Evolutionary conservation across 1,140 invertebrate genomes (phyloP).

Genomic region (Ceratina australensis): DNA sequence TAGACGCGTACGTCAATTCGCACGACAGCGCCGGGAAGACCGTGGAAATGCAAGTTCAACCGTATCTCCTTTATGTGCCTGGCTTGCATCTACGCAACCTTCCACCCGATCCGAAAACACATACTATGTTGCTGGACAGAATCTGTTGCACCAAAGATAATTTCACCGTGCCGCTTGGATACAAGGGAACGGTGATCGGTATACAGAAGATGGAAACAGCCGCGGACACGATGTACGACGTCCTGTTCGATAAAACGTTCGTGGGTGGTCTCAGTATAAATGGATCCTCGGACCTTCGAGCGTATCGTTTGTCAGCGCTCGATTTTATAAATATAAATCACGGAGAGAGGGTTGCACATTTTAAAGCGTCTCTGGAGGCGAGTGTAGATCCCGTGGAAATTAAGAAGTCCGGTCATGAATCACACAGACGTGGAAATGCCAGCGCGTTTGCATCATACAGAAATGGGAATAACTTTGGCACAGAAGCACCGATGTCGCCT

Average conservation of each 20-base stretch:
- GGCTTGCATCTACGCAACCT: constrained; percentile 68
- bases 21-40: constrained; percentile 72
- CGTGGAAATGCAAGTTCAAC: constrained; percentile 88
- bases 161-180: constrained; percentile 89
- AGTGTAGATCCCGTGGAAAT: not conserved
- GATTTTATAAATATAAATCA: constrained; percentile 84
- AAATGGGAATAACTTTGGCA: constrained; percentile 9
- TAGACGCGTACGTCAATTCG: constrained; percentile 77
- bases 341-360: constrained; percentile 77
- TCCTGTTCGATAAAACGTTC: constrained; percentile 87
- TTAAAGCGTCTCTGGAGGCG: not conserved
- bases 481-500: not conserved
- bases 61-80: constrained; percentile 83
- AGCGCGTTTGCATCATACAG: constrained; percentile 27
- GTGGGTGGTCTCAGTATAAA: constrained; percentile 82
- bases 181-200: constrained; percentile 90
- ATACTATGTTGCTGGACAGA: constrained; percentile 88
- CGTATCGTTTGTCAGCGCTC: constrained; percentile 80
- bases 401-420: not conserved
- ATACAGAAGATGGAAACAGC: constrained; percentile 80
- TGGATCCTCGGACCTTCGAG: constrained; percentile 76
- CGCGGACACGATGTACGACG: constrained; percentile 83
- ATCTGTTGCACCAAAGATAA: constrained; percentile 88
- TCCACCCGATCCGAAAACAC: constrained; percentile 84
- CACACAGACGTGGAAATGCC: not conserved